phyloP scores from a whole-genome alignment of 2,888 invertebrate species.

The Lottia scabra region DNA sequence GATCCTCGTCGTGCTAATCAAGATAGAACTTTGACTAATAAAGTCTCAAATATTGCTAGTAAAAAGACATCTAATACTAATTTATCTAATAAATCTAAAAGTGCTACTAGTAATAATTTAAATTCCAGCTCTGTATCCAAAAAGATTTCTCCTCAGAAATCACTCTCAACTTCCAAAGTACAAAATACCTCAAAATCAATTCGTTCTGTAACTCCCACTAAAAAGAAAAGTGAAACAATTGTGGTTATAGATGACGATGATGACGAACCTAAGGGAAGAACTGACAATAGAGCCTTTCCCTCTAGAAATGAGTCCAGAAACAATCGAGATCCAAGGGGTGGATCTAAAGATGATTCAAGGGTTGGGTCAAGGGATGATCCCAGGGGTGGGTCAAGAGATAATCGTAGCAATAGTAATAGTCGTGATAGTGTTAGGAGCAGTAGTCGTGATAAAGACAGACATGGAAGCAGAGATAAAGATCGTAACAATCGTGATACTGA shows the following conservation, averaged over 20 bases:
- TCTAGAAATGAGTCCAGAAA: not conserved
- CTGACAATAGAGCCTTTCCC: too few relatives aligned
- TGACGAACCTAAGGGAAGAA: too few relatives aligned
- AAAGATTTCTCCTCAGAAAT: not conserved
- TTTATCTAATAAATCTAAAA: not conserved
- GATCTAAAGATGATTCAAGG: constrained; percentile 10
- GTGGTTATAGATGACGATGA: not conserved
- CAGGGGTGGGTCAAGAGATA: constrained; percentile 9
- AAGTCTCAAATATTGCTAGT: not conserved
- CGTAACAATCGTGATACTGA: constrained; percentile 23
- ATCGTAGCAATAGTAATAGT: constrained; percentile 10
- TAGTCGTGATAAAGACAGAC: constrained; percentile 7
- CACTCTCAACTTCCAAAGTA: not conserved
- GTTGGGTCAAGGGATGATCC: not conserved
- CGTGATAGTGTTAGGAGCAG: constrained; percentile 10
- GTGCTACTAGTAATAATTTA: not conserved
- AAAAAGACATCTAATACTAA: not conserved
- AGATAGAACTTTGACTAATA: not conserved
- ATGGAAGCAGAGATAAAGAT: constrained; percentile 11
- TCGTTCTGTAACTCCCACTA: not conserved
- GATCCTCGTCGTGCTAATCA: too few relatives aligned
- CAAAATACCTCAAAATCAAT: too few relatives aligned
- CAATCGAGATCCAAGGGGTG: constrained; percentile 22
- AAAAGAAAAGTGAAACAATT: constrained; percentile 5
- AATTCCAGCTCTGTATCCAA: not conserved